A percentile compares a stretch with the other conserved stretches of the same genome.
phyloP scores from a whole-genome alignment of 2,113 vertebrate genomes.

The Thomomys bottae region DNA sequence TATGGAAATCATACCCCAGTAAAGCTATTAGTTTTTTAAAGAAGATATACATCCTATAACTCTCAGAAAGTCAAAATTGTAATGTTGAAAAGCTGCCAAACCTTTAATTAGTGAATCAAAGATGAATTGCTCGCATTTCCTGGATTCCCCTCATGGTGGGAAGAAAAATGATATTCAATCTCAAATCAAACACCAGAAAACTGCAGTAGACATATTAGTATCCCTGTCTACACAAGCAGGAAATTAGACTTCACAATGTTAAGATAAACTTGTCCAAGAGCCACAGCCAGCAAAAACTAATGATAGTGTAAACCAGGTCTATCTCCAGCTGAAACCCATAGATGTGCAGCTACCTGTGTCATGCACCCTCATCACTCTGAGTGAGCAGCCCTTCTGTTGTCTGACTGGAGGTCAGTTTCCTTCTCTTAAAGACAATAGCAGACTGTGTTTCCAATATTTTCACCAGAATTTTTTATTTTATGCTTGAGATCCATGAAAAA shows the following conservation, averaged over 20 bases:
- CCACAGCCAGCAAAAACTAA: neutral
- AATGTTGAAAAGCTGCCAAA: slow-evolving; percentile 45
- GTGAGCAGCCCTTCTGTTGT: neutral
- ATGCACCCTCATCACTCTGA: no score
- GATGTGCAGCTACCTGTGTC: no score
- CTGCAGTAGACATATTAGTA: neutral
- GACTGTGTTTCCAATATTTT: neutral
- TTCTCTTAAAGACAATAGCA: neutral
- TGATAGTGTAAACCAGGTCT: no score
- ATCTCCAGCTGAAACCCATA: rapidly evolving
- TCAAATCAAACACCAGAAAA: slow-evolving; percentile 4
- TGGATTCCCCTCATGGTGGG: slow-evolving; percentile 6
- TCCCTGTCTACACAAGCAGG: neutral
- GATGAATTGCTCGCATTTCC: slow-evolving; percentile 56
- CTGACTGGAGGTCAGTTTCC: neutral
- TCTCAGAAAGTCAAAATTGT: neutral
- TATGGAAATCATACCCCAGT: neutral
- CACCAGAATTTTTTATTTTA: neutral
- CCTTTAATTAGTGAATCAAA: slow-evolving; percentile 34
- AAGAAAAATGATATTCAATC: neutral
- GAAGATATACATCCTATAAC: slow-evolving; percentile 10
- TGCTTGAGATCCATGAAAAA: slow-evolving; percentile 17
- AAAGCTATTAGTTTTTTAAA: neutral
- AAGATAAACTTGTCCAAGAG: neutral
- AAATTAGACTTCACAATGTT: slow-evolving; percentile 14